These are phyloP conservation scores for Euwallacea fornicatus DNA, from an alignment of 1,140 invertebrate genomes.

Conservation along the genomic window DNA sequence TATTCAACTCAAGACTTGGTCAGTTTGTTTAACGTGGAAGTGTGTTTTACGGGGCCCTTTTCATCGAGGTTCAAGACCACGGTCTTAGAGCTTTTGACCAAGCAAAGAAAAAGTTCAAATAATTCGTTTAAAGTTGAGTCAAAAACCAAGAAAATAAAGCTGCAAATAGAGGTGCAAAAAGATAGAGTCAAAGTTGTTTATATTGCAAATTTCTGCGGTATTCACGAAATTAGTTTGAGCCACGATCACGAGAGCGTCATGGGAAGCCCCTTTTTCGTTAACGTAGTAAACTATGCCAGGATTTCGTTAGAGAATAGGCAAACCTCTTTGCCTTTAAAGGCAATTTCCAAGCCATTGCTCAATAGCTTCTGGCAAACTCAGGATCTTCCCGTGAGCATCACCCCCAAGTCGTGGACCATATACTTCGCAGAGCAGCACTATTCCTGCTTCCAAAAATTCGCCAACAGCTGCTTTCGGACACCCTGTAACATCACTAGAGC, in stretches of 20 bases:
- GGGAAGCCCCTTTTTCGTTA: conserved; percentile 47
- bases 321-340: too few species aligned
- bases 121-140: not conserved
- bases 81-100: conserved; percentile 4
- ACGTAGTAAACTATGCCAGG: conserved; percentile 30
- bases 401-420: too few species aligned
- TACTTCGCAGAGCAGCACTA: conserved; percentile 16
- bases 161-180: conserved; percentile 43
- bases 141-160: conserved; percentile 31
- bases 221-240: conserved; percentile 48
- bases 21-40: conserved; percentile 20
- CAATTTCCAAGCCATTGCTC: too few species aligned
- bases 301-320: not conserved
- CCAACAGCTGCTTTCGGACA: conserved; percentile 22
- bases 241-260: conserved; percentile 43
- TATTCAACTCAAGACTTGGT: conserved; percentile 39
- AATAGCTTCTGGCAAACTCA: too few species aligned
- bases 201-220: conserved; percentile 45
- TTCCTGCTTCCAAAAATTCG: conserved; percentile 24
- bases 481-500: conserved; percentile 24
- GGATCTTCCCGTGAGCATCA: not conserved
- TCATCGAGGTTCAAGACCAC: conserved; percentile 7
- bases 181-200: conserved; percentile 46
- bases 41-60: conserved; percentile 25
- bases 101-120: conserved; percentile 5